A percentile compares a stretch with the other conserved stretches of the same genome.
Conservation (phyloP, 2,888 invertebrate species). For the Amblyjoppa fuscipennis region DNA sequence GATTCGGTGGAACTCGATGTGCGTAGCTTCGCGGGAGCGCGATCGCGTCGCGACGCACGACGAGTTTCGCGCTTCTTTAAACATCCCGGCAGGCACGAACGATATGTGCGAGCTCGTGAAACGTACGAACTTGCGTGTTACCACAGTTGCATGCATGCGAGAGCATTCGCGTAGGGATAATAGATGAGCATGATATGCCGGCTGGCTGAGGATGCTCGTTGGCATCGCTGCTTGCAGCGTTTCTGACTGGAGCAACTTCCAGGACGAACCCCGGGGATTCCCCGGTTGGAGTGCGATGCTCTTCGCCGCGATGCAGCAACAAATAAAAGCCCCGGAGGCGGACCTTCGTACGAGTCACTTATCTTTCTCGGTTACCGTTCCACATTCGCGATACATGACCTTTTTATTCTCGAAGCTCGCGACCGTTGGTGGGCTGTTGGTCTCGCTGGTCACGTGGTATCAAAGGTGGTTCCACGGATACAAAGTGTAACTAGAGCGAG, state of each 20-base stretch:
- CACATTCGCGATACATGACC: constrained; percentile 21
- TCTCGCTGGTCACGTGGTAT: no score
- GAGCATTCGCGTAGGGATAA: constrained; percentile 17
- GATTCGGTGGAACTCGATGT: neutral
- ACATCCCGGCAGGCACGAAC: neutral
- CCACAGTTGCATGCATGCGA: constrained; percentile 1
- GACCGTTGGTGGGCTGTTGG: no score
- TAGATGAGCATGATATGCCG: constrained; percentile 14
- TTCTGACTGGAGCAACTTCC: constrained; percentile 24
- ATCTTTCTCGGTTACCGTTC: constrained; percentile 34
- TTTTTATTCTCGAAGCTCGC: constrained; percentile 1
- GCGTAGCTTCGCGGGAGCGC: neutral
- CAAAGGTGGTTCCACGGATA: no score
- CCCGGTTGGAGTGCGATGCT: constrained; percentile 22
- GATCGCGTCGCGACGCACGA: constrained; percentile 2
- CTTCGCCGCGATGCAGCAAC: constrained; percentile 29
- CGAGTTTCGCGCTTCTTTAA: constrained; percentile 33
- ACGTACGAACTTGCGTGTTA: constrained; percentile 3
- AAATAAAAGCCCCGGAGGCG: constrained; percentile 38
- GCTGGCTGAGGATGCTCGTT: constrained; percentile 9
- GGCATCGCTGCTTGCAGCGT: constrained; percentile 5
- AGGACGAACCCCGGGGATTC: constrained; percentile 30
- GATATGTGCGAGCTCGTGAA: neutral
- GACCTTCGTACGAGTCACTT: constrained; percentile 11
- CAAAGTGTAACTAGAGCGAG: neutral